Conservation (phyloP, 2,888 invertebrate species). For the Ceraclea dissimilis region DNA sequence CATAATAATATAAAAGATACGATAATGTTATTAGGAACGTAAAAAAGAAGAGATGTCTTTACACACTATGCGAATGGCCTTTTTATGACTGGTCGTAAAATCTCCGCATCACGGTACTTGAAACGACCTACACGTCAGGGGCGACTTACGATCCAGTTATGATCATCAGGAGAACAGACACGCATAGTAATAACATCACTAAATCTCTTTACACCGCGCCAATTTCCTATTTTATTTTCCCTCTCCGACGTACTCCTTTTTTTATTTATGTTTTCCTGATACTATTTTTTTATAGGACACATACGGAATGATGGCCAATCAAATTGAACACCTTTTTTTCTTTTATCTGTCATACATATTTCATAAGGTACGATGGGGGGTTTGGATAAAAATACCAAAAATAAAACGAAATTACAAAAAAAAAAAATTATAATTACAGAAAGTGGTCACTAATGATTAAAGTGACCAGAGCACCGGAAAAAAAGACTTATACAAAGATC, state of each 20-base stretch:
- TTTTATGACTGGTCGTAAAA: slow-evolving; percentile 26
- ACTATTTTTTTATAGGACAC: neutral
- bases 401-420: too few species aligned
- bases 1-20: slow-evolving; percentile 13
- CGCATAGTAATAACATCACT: slow-evolving; percentile 6
- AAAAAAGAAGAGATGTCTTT: slow-evolving; percentile 25
- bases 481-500: too few species aligned
- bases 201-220: neutral
- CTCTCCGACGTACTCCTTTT: too few species aligned
- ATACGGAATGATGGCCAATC: too few species aligned
- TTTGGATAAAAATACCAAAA: too few species aligned
- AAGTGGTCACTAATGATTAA: too few species aligned
- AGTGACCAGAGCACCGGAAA: too few species aligned
- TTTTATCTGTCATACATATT: too few species aligned
- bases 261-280: neutral
- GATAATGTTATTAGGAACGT: slow-evolving; percentile 25
- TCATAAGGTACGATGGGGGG: too few species aligned
- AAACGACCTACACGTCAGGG: slow-evolving; percentile 9
- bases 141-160: slow-evolving; percentile 23
- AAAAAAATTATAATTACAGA: too few species aligned
- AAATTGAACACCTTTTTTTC: too few species aligned
- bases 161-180: slow-evolving; percentile 11
- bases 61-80: slow-evolving; percentile 26
- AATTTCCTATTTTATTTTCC: neutral
- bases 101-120: slow-evolving; percentile 23